Conservation (phyloP, 2,888 invertebrate species). For the Epinotia nisella region DNA sequence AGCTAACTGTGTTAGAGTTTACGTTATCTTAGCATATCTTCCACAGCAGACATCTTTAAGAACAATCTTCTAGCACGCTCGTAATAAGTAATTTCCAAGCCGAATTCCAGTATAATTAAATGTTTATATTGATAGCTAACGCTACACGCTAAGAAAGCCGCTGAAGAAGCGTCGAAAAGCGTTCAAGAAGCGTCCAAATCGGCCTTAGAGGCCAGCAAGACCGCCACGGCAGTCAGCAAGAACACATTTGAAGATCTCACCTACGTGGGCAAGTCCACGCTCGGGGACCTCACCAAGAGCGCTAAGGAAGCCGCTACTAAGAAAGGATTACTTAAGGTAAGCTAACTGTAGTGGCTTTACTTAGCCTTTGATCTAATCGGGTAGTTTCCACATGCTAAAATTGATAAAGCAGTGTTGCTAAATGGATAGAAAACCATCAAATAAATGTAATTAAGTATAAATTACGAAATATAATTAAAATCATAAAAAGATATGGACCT, state of each 20-base stretch:
- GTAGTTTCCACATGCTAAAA: no score
- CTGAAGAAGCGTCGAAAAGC: slow-evolving; percentile 91
- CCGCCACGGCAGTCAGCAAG: slow-evolving; percentile 94
- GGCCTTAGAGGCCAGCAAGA: slow-evolving; percentile 94
- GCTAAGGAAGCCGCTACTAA: slow-evolving; percentile 95
- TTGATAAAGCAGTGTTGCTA: no score
- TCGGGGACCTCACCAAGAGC: slow-evolving; percentile 95
- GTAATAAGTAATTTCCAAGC: no score
- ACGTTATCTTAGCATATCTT: not conserved
- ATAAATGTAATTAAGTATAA: no score
- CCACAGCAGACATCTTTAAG: not conserved
- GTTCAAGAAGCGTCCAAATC: slow-evolving; percentile 94
- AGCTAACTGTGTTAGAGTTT: no score
- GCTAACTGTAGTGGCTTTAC: slow-evolving; percentile 65
- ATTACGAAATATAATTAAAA: no score
- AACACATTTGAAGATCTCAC: slow-evolving; percentile 95
- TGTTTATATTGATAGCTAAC: slow-evolving; percentile 86
- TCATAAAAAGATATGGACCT: no score
- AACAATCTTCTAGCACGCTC: not conserved
- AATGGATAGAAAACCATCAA: no score
- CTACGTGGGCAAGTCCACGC: slow-evolving; percentile 94
- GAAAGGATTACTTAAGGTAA: slow-evolving; percentile 90
- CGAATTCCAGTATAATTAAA: not conserved
- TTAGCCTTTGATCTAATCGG: no score
- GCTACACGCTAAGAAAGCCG: slow-evolving; percentile 94